Conservation (phyloP, 2,113 vertebrate genomes). For the Eclectus roratus region DNA sequence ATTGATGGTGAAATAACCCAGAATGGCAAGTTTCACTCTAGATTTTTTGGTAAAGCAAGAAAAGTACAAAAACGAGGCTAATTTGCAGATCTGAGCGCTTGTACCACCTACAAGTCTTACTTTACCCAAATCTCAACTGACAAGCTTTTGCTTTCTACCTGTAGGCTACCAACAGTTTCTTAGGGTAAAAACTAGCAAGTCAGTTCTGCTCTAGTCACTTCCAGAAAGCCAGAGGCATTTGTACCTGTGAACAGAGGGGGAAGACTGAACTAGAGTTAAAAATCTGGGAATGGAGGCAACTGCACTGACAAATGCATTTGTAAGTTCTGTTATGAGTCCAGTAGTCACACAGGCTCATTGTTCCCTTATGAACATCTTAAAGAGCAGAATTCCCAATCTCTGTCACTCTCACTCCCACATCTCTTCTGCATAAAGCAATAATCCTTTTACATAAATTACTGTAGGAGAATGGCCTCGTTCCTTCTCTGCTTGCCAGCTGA, state of each 20-base stretch:
- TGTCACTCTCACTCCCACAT: background rate
- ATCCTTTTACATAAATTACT: background rate
- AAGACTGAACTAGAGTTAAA: slow-evolving; percentile 1
- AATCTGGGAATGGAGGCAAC: background rate
- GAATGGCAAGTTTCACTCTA: slow-evolving; percentile 27
- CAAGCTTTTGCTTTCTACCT: slow-evolving; percentile 56
- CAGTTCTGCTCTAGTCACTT: slow-evolving; percentile 60
- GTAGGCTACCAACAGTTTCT: slow-evolving; percentile 64
- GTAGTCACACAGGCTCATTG: background rate
- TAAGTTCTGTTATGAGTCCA: background rate
- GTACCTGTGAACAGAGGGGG: slow-evolving; percentile 24
- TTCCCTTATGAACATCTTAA: background rate
- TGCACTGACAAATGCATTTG: background rate
- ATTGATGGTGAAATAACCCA: slow-evolving; percentile 27
- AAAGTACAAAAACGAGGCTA: slow-evolving; percentile 14
- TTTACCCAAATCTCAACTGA: slow-evolving; percentile 58
- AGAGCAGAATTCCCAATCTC: background rate
- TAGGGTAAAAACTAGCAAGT: slow-evolving; percentile 56
- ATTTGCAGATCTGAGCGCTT: slow-evolving; percentile 31
- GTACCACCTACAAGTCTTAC: background rate
- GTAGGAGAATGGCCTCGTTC: background rate
- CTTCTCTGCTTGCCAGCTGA: background rate
- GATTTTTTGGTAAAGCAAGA: slow-evolving; percentile 13
- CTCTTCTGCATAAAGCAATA: background rate
- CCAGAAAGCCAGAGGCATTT: slow-evolving; percentile 41